Evolutionary conservation across 2,797 vertebrate genomes (phyloP).

Genomic region (Propithecus deckenii): DNA sequence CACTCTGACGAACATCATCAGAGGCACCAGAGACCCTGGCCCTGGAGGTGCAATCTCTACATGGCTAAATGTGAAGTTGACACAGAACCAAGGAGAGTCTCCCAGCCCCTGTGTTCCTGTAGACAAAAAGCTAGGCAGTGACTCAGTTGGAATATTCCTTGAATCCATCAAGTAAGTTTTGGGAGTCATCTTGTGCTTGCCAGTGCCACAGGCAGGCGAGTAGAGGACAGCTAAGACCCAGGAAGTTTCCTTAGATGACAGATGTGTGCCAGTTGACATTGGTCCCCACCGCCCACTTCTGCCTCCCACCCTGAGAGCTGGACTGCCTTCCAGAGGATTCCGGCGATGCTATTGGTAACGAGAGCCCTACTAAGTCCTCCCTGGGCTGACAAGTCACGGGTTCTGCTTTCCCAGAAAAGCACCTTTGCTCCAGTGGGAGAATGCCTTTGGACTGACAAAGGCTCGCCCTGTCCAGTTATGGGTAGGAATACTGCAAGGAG

Average conservation of each 20-base stretch:
- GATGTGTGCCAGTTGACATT: neutral
- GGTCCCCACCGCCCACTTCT: neutral
- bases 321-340: slow-evolving; percentile 73
- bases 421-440: slow-evolving; percentile 70
- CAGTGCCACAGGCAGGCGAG: neutral
- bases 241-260: slow-evolving; percentile 24
- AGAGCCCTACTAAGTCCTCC: neutral
- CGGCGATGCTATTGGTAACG: slow-evolving; percentile 4
- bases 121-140: neutral
- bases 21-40: neutral
- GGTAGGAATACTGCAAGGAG: slow-evolving; percentile 69
- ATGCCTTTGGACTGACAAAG: slow-evolving; percentile 76
- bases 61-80: neutral
- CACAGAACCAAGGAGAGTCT: neutral
- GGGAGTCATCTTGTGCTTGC: neutral
- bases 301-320: slow-evolving; percentile 18
- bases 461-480: slow-evolving; percentile 72
- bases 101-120: neutral
- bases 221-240: slow-evolving; percentile 69
- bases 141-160: neutral
- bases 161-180: neutral
- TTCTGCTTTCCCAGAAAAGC: slow-evolving; percentile 63
- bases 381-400: slow-evolving; percentile 45
- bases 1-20: neutral
- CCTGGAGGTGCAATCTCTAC: neutral